A percentile compares a stretch with the other conserved stretches of the same genome.
phyloP scores from a whole-genome alignment of 2,113 vertebrate species.

The Acrocephalus arundinaceus region DNA sequence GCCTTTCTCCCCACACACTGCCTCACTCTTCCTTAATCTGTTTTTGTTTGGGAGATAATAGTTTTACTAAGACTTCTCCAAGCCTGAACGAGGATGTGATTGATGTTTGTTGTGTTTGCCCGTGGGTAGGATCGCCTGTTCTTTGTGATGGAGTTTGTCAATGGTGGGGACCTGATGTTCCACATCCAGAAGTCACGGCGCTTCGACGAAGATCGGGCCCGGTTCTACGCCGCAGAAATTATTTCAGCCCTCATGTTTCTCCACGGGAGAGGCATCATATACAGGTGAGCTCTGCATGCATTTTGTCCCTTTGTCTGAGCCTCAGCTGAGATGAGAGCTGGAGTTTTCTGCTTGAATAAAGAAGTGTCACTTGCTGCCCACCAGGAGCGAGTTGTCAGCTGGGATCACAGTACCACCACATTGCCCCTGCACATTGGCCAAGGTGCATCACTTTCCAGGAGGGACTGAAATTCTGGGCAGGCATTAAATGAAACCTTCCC shows the following conservation, averaged over 20 bases:
- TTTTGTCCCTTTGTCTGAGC: background rate
- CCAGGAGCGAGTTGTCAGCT: background rate
- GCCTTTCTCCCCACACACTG: accelerated
- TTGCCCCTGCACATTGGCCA: background rate
- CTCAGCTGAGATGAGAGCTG: background rate
- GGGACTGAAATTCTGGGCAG: background rate
- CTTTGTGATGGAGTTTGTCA: slow-evolving; percentile 99
- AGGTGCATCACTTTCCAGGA: background rate
- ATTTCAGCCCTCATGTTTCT: slow-evolving; percentile 97
- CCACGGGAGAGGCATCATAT: slow-evolving; percentile 92
- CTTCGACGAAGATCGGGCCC: slow-evolving; percentile 90
- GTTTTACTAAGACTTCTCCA: background rate
- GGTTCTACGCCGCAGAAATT: slow-evolving; percentile 96
- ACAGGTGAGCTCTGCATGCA: slow-evolving; percentile 80
- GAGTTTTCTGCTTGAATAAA: background rate
- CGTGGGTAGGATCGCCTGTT: slow-evolving; percentile 89
- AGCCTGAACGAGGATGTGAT: background rate
- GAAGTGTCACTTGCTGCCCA: background rate
- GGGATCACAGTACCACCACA: background rate
- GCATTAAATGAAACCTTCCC: background rate
- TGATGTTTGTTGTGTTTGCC: slow-evolving; percentile 37
- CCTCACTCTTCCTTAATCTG: background rate
- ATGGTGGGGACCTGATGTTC: slow-evolving; percentile 97
- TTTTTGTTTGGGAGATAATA: background rate
- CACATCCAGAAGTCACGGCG: slow-evolving; percentile 98